phyloP scores from a whole-genome alignment of 2,888 invertebrate genomes.

The Diachrysia chrysitis region DNA sequence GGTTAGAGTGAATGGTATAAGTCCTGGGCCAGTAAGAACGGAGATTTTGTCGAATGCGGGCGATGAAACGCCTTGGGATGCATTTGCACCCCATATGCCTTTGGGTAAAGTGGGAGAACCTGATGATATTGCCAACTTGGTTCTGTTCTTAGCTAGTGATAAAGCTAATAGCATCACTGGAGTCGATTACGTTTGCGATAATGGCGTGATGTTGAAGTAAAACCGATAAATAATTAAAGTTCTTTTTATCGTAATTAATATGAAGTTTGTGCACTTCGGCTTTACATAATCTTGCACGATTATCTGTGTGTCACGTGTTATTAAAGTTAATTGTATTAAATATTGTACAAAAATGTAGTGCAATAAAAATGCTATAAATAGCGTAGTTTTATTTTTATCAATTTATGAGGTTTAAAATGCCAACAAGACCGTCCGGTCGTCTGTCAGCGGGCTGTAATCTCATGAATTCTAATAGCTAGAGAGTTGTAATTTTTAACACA shows the following conservation, averaged over 20 bases:
- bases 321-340: no score
- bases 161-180: constrained; percentile 65
- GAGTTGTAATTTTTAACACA: no score
- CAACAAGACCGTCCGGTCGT: no score
- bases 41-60: constrained; percentile 78
- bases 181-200: constrained; percentile 61
- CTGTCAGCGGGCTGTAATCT: no score
- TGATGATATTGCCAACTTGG: constrained; percentile 62
- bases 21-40: constrained; percentile 64
- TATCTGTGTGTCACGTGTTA: no score
- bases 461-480: no score
- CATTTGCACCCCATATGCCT: constrained; percentile 39
- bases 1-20: constrained; percentile 60
- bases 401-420: no score
- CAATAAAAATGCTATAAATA: no score
- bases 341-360: no score
- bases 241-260: background rate
- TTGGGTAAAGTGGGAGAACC: constrained; percentile 60
- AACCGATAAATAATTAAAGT: background rate
- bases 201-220: constrained; percentile 74
- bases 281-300: no score
- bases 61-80: constrained; percentile 84
- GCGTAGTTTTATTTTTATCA: no score
- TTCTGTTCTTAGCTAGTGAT: constrained; percentile 64
- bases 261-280: no score